Evolutionary conservation across 2,888 invertebrate species (phyloP).

Genomic region (Cinara cedri): DNA sequence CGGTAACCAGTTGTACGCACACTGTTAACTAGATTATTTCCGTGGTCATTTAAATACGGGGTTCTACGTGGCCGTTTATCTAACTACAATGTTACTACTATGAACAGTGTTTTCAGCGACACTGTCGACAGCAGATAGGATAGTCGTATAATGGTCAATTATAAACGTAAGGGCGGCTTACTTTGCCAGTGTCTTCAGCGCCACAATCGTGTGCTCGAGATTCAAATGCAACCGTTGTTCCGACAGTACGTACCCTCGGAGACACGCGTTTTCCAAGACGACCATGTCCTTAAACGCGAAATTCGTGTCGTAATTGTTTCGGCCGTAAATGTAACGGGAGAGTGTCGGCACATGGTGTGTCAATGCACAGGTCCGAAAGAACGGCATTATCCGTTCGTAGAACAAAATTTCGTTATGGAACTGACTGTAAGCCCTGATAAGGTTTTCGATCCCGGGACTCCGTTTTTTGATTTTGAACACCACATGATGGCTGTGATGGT

Average conservation of each 20-base stretch:
- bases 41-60: no score
- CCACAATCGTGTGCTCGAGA: constrained; percentile 58
- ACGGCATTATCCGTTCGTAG: constrained; percentile 59
- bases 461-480: constrained; percentile 10
- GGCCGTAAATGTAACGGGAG: constrained; percentile 57
- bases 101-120: no score
- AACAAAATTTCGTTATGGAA: constrained; percentile 59
- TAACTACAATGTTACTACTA: no score
- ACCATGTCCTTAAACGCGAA: constrained; percentile 48
- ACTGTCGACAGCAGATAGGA: no score
- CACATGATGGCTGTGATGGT: neutral
- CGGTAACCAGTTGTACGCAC: no score
- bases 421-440: constrained; percentile 35
- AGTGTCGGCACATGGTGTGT: constrained; percentile 3
- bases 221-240: constrained; percentile 58
- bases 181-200: constrained; percentile 58
- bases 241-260: constrained; percentile 50
- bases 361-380: constrained; percentile 2
- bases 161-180: no score
- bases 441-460: neutral
- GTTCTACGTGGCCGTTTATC: no score
- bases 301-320: constrained; percentile 4
- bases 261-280: constrained; percentile 58
- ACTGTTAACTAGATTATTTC: no score
- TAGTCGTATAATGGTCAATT: no score